Evolutionary conservation across 2,797 vertebrate genomes (phyloP), one percentile per base, ranked within the genome.

Genomic region (Sardinella longiceps): DNA sequence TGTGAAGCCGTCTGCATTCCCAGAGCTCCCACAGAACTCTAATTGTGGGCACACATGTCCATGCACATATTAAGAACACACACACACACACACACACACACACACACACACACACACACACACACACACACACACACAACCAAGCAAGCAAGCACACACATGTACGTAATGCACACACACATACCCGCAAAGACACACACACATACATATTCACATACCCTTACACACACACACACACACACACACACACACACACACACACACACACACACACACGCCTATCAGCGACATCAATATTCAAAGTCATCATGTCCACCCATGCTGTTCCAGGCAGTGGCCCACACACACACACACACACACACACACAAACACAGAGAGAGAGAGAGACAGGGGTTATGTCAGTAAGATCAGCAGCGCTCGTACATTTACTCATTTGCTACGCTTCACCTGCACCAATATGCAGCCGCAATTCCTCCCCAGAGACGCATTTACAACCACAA

Each of bases 11-110:
- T 87, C 85, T 85, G 86, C 83, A 81, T 39, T 48, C 90, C 83
- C 88, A 85, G n/a, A 82, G 83, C 85, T 90, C 89, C 90, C 90
- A 81, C 81, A 87, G 87, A 33, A 81, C 85, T 88, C 80, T 82
- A 82, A 87, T 83, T 58, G 60, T 58, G 39, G 6, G 63, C 45
- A 63, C 51, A 48, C 39, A 63, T 81, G 77, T 28, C 25, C 39
- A 48, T n/a, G 23, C 80, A 66, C 30, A 50, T 39, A 81, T 81
- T 33, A 77, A 20, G 6, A 33, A 77, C 70, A 77, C 25, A 70
- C 30, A 70, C 30, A 70, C 30, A 70, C 14, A 33, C 60, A 66
- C 28, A 66, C 28, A 66, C 28, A 33, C 25, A 66, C 25, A 30
- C 25, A 66, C 25, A 30, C 60, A 66, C 60, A 66, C 20, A 63